phyloP scores from a whole-genome alignment of 2,888 invertebrate genomes.

The Caenorhabditis sinica region DNA sequence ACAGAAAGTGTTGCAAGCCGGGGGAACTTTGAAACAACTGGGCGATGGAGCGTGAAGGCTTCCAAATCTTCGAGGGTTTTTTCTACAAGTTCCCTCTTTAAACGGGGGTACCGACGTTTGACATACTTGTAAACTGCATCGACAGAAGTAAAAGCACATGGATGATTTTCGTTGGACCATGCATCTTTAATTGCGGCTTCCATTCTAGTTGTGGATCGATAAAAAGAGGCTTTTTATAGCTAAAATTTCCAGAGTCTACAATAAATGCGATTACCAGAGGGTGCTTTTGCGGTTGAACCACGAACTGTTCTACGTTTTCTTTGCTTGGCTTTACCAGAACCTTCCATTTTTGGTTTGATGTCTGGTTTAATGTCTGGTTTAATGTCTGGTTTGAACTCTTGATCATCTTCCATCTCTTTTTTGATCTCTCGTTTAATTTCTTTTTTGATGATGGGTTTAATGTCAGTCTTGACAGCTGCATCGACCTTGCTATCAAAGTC shows the following conservation, averaged over 20 bases:
- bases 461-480: no score
- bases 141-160: background rate
- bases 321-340: no score
- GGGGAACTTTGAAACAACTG: background rate
- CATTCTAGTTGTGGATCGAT: background rate
- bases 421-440: background rate
- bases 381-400: no score
- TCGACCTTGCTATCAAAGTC: no score
- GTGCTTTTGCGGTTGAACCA: no score
- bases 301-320: no score
- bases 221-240: background rate
- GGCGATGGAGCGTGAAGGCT: background rate
- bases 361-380: no score
- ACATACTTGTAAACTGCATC: background rate
- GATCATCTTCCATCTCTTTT: background rate
- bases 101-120: background rate
- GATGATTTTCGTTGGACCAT: background rate
- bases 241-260: slow-evolving; percentile 3
- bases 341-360: background rate
- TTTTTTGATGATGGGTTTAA: no score
- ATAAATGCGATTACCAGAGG: no score
- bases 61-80: background rate
- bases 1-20: no score
- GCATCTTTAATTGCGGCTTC: background rate
- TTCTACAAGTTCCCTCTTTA: background rate